A percentile compares a stretch with the other conserved stretches of the same genome.
These are phyloP conservation scores for Leucopternis melanops DNA, from an alignment of 2,113 vertebrate species.

Conservation along the genomic window DNA sequence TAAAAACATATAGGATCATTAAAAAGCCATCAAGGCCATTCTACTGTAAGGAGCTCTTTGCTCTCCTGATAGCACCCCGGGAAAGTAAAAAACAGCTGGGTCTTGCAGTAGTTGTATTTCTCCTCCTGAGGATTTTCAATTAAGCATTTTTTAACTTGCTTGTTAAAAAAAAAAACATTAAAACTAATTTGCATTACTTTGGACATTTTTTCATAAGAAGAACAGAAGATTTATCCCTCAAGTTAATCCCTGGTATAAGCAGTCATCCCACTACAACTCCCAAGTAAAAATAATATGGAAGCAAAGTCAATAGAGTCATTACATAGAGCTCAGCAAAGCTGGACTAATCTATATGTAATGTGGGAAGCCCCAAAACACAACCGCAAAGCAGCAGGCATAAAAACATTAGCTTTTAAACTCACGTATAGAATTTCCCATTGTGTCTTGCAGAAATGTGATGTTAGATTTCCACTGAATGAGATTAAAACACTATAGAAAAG, in stretches of 20 bases:
- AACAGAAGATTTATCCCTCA: not conserved
- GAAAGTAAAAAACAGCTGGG: not conserved
- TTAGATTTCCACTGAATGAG: not conserved
- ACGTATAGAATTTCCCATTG: not conserved
- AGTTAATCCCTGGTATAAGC: slow-evolving; percentile 9
- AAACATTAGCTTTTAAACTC: slow-evolving; percentile 9
- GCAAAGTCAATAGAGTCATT: slow-evolving; percentile 7
- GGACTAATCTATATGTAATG: not conserved
- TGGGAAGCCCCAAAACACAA: slow-evolving; percentile 6
- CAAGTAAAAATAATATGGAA: not conserved
- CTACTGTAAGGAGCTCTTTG: not conserved
- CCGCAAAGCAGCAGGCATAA: not conserved
- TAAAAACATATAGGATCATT: not conserved
- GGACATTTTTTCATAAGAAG: not conserved
- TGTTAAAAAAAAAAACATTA: not conserved
- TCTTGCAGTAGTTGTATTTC: not conserved
- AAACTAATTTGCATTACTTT: not conserved
- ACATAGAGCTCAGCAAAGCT: not conserved
- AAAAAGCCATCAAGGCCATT: not conserved
- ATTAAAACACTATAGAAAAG: not conserved
- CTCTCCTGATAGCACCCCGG: not conserved
- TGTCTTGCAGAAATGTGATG: not conserved
- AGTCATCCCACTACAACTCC: not conserved
- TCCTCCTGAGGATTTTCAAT: not conserved
- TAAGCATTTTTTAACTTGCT: not conserved